Conservation (phyloP, 2,888 invertebrate genomes). For the Sphecodes monilicornis region DNA sequence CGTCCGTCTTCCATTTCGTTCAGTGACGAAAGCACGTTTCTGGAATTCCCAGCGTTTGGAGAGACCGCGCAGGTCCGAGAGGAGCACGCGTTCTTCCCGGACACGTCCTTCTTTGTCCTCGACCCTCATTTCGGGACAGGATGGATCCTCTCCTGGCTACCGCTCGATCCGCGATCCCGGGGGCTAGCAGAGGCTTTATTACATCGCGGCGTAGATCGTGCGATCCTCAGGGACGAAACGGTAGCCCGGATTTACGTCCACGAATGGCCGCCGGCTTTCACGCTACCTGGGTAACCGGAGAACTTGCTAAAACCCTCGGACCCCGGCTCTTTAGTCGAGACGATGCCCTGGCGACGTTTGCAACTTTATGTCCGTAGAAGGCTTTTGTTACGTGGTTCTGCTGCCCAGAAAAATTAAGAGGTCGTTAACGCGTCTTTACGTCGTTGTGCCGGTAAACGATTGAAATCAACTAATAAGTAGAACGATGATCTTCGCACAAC, state of each 20-base stretch:
- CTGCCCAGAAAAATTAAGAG: neutral
- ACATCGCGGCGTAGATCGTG: conserved; percentile 57
- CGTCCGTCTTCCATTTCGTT: neutral
- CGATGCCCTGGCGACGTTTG: neutral
- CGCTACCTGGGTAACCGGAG: conserved; percentile 72
- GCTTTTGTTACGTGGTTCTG: neutral
- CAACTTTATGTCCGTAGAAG: conserved; percentile 1
- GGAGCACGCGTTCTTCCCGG: conserved; percentile 24
- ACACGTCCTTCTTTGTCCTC: conserved; percentile 69
- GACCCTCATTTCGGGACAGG: conserved; percentile 64
- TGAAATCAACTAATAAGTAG: neutral
- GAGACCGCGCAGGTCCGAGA: conserved; percentile 1
- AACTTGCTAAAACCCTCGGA: conserved; percentile 52
- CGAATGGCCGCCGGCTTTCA: conserved; percentile 41
- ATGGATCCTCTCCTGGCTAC: conserved; percentile 11
- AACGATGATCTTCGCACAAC: neutral
- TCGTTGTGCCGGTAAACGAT: neutral
- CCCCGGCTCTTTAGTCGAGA: conserved; percentile 31
- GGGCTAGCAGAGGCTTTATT: conserved; percentile 57
- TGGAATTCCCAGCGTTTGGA: conserved; percentile 63
- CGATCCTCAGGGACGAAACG: conserved; percentile 61
- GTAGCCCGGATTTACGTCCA: conserved; percentile 68
- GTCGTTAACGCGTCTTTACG: neutral
- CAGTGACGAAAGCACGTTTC: conserved; percentile 38
- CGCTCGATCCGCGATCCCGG: conserved; percentile 37